These are phyloP conservation scores for Halichoeres trimaculatus DNA, from an alignment of 2,113 vertebrate species.

Conservation along the genomic window DNA sequence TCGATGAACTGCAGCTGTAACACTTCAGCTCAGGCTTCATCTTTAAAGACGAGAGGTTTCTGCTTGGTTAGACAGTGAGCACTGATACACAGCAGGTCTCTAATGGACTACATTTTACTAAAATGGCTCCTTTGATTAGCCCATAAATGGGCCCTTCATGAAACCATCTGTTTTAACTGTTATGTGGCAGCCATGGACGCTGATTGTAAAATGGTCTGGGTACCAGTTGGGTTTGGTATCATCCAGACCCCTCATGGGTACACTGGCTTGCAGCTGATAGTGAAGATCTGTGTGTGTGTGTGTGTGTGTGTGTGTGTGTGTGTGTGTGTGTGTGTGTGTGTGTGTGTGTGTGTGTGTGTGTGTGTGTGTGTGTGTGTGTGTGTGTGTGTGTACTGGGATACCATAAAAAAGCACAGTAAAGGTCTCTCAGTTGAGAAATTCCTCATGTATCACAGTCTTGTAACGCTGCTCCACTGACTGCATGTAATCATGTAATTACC, in stretches of 20 bases:
- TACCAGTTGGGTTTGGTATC: not conserved
- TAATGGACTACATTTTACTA: not conserved
- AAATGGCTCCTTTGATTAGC: not conserved
- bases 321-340: not conserved
- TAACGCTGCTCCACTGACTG: slow-evolving; percentile 36
- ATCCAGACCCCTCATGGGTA: not conserved
- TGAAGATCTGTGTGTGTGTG: not conserved
- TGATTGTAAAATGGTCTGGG: not conserved
- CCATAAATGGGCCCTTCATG: too few species aligned
- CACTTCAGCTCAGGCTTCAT: too few species aligned
- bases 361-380: not conserved
- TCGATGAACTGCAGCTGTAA: too few species aligned
- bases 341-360: slow-evolving; percentile 8
- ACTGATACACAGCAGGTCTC: not conserved
- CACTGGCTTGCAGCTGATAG: too few species aligned
- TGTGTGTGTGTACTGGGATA: slow-evolving; percentile 21
- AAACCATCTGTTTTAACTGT: not conserved
- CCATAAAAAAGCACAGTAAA: slow-evolving; percentile 51
- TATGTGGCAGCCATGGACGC: not conserved
- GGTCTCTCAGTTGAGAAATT: slow-evolving; percentile 65
- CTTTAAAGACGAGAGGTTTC: not conserved
- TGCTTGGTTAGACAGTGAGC: not conserved
- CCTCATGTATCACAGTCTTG: slow-evolving; percentile 54
- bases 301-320: not conserved
- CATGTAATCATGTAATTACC: slow-evolving; percentile 59